Evolutionary conservation across 2,888 invertebrate genomes (phyloP).

Genomic region (Salticus scenicus): DNA sequence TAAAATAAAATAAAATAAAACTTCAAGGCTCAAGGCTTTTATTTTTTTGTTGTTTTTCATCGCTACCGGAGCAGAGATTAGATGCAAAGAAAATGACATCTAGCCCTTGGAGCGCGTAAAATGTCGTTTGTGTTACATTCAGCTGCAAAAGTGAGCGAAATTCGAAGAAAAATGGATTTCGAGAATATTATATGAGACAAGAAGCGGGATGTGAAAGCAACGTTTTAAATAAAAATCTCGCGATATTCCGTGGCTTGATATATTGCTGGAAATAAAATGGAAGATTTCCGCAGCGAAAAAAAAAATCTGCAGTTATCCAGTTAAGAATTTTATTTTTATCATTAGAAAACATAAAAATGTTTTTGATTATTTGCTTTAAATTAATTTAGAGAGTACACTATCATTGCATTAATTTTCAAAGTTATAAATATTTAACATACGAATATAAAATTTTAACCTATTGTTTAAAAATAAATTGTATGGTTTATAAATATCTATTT

Average conservation of each 20-base stretch:
- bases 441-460: too few relatives aligned
- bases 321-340: too few relatives aligned
- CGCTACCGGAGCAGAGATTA: background rate
- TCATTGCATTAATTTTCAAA: too few relatives aligned
- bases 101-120: background rate
- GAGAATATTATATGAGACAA: background rate
- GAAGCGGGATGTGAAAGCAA: background rate
- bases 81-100: constrained; percentile 19
- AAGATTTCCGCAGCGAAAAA: too few relatives aligned
- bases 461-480: too few relatives aligned
- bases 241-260: background rate
- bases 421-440: too few relatives aligned
- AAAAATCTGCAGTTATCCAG: too few relatives aligned
- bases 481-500: too few relatives aligned
- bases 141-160: background rate
- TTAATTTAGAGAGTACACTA: too few relatives aligned
- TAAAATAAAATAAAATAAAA: constrained; percentile 43
- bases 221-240: background rate
- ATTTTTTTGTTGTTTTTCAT: background rate
- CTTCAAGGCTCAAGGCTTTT: background rate
- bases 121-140: constrained; percentile 10
- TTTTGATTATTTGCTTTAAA: too few relatives aligned
- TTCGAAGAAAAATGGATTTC: constrained; percentile 1
- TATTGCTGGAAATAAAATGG: too few relatives aligned
- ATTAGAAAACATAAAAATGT: too few relatives aligned